phyloP scores from a whole-genome alignment of 2,113 vertebrate genomes.

The Atherinomorus stipes region DNA sequence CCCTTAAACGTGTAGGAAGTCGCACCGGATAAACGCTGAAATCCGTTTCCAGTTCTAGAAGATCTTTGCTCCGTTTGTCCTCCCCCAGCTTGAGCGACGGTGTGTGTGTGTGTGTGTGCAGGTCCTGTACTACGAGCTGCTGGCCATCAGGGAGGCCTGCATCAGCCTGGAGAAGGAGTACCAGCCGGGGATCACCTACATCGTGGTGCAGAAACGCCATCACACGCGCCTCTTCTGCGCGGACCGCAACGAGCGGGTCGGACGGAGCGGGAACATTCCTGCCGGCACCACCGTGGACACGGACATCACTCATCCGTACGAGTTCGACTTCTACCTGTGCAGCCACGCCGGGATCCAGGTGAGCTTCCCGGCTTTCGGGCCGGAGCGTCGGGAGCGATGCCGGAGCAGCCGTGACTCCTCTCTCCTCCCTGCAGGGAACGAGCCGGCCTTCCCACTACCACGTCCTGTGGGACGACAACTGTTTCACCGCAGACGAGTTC shows the following conservation, averaged over 20 bases:
- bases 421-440: slow-evolving; percentile 85
- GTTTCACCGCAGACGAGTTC: slow-evolving; percentile 96
- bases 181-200: slow-evolving; percentile 97
- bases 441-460: slow-evolving; percentile 98
- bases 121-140: slow-evolving; percentile 96
- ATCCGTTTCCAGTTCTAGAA: too few species aligned
- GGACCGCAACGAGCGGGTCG: slow-evolving; percentile 95
- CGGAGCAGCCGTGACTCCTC: neutral
- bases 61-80: too few species aligned
- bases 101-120: slow-evolving; percentile 65
- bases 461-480: slow-evolving; percentile 98
- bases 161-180: slow-evolving; percentile 97
- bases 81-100: too few species aligned
- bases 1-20: too few species aligned
- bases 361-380: neutral
- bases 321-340: slow-evolving; percentile 99
- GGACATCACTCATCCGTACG: slow-evolving; percentile 96
- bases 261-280: slow-evolving; percentile 97
- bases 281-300: slow-evolving; percentile 98
- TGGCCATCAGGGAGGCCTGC: slow-evolving; percentile 96
- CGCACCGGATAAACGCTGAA: too few species aligned
- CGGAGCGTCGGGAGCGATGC: too few species aligned
- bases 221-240: slow-evolving; percentile 96
- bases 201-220: slow-evolving; percentile 97
- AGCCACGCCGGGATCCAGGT: slow-evolving; percentile 98